phyloP scores from a whole-genome alignment of 2,797 vertebrate species.

The Spinibarbus caldwelli region DNA sequence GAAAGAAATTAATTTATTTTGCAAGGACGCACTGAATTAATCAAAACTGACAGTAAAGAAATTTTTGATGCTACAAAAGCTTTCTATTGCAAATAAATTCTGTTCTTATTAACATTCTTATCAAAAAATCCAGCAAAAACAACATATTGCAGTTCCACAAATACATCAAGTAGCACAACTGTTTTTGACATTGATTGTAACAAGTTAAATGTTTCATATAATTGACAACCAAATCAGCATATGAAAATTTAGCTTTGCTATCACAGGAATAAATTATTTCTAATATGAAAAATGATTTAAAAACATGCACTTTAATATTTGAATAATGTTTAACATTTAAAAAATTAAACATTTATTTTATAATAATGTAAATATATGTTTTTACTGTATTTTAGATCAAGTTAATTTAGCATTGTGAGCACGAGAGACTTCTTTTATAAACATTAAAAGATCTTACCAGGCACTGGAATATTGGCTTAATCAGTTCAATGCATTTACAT shows the following conservation, averaged over 20 bases:
- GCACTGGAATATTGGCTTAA: neutral
- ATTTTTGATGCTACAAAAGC: neutral
- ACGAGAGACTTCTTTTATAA: neutral
- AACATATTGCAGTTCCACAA: neutral
- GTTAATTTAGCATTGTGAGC: neutral
- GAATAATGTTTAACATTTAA: neutral
- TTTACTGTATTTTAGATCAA: neutral
- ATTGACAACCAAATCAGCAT: neutral
- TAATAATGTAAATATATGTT: neutral
- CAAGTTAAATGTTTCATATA: neutral
- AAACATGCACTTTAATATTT: neutral
- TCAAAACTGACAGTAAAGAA: neutral
- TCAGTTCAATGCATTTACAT: neutral
- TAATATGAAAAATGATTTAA: too few species aligned
- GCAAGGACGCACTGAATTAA: neutral
- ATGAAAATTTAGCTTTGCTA: neutral
- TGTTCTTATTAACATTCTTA: neutral
- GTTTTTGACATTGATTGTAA: neutral
- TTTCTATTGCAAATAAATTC: neutral
- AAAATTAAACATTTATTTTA: neutral
- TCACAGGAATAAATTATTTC: too few species aligned
- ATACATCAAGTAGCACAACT: neutral
- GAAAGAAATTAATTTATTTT: neutral
- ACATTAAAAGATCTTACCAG: neutral
- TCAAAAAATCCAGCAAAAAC: neutral